Evolutionary conservation across 1,140 invertebrate species (phyloP).

Genomic region (Musca vetustissima): DNA sequence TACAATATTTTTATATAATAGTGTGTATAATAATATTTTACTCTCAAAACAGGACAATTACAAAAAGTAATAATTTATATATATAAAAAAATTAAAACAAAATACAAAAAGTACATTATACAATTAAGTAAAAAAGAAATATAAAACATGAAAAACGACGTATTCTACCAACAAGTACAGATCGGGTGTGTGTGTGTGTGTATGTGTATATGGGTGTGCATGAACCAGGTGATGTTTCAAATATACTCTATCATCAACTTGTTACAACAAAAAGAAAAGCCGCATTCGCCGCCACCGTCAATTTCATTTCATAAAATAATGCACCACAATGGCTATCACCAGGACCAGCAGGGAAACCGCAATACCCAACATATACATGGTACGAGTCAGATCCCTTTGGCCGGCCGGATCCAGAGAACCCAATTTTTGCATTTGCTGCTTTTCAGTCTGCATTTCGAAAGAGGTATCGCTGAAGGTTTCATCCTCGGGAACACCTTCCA

Average conservation of each 20-base stretch:
- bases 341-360: slow-evolving; percentile 44
- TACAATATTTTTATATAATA: too few relatives aligned
- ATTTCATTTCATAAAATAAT: slow-evolving; percentile 35
- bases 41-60: not conserved
- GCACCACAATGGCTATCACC: slow-evolving; percentile 41
- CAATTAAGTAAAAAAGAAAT: slow-evolving; percentile 13
- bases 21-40: not conserved
- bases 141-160: not conserved
- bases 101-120: slow-evolving; percentile 8
- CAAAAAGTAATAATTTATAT: slow-evolving; percentile 5
- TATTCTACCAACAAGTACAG: slow-evolving; percentile 3
- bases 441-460: slow-evolving; percentile 6
- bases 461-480: slow-evolving; percentile 13
- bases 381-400: slow-evolving; percentile 38
- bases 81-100: slow-evolving; percentile 13
- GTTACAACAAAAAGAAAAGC: not conserved
- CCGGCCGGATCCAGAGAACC: not conserved
- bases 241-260: too few relatives aligned
- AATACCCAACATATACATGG: slow-evolving; percentile 49
- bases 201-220: too few relatives aligned
- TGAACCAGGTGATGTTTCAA: not conserved
- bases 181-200: not conserved
- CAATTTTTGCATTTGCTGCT: not conserved
- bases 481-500: slow-evolving; percentile 47
- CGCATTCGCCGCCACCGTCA: not conserved